phyloP scores from a whole-genome alignment of 2,888 invertebrate genomes.

The Petrophora chlorosata region DNA sequence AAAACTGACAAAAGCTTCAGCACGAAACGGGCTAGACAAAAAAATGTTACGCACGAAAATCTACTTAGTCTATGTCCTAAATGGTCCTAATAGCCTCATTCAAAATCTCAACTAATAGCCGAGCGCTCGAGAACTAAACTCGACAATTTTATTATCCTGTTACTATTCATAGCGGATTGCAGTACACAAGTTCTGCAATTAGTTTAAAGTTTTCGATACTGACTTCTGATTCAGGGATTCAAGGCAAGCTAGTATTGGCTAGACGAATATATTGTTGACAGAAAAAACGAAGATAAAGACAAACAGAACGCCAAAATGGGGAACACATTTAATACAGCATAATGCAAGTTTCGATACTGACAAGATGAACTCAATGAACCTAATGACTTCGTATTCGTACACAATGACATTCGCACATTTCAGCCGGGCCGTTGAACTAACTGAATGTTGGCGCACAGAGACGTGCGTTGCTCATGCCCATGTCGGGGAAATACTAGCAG shows the following conservation, averaged over 20 bases:
- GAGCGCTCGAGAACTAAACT: slow-evolving; percentile 16
- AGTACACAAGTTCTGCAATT: not conserved
- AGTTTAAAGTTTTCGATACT: too few relatives aligned
- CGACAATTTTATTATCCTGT: slow-evolving; percentile 46
- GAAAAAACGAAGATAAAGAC: too few relatives aligned
- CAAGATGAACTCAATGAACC: not conserved
- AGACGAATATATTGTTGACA: too few relatives aligned
- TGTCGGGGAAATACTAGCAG: too few relatives aligned
- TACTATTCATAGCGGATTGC: slow-evolving; percentile 37
- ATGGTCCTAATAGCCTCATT: slow-evolving; percentile 9
- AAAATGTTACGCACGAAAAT: slow-evolving; percentile 11
- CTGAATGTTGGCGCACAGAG: slow-evolving; percentile 28
- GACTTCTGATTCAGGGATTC: too few relatives aligned
- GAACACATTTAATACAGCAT: too few relatives aligned
- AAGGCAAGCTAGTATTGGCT: too few relatives aligned
- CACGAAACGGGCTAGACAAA: slow-evolving; percentile 1
- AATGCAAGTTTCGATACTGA: slow-evolving; percentile 5
- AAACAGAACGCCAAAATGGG: too few relatives aligned
- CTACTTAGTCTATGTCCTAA: slow-evolving; percentile 19
- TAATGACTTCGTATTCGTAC: slow-evolving; percentile 29
- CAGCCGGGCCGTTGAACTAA: slow-evolving; percentile 57
- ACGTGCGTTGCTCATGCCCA: slow-evolving; percentile 25
- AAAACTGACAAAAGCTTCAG: not conserved
- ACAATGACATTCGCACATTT: slow-evolving; percentile 67
- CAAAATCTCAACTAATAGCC: slow-evolving; percentile 17